Evolutionary conservation across 2,113 vertebrate species (phyloP).

Genomic region (Campylomormyrus numenius): DNA sequence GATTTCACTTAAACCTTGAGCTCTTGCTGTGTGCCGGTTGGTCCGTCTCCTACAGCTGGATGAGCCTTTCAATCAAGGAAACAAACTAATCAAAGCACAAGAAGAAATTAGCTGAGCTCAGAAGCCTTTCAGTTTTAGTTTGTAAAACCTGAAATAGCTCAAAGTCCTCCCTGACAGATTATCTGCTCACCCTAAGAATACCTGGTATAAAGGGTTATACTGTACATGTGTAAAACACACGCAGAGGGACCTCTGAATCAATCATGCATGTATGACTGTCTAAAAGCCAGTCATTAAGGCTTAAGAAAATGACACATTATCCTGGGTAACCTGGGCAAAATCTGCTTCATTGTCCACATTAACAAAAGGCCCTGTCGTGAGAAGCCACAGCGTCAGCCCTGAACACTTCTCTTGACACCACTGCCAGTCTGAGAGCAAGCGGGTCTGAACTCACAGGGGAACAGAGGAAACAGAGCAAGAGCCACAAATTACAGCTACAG

Average conservation of each 20-base stretch:
- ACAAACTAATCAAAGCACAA: background rate
- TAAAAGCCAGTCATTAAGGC: background rate
- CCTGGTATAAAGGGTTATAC: background rate
- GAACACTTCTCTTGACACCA: background rate
- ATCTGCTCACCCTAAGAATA: background rate
- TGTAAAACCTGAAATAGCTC: background rate
- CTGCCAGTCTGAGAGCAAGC: background rate
- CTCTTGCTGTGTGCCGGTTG: background rate
- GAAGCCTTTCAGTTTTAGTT: background rate
- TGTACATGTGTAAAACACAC: background rate
- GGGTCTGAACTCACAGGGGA: background rate
- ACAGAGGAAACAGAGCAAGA: background rate
- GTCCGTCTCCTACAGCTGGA: background rate
- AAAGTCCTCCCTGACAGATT: background rate
- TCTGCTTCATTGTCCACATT: background rate
- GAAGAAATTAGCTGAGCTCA: background rate
- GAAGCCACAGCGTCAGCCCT: background rate
- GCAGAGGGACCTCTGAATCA: background rate
- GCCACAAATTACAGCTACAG: background rate
- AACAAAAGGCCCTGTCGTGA: background rate
- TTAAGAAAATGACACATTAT: background rate
- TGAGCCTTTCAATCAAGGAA: background rate
- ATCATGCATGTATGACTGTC: background rate
- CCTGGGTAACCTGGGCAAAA: background rate
- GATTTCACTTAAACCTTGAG: background rate